Conservation (phyloP, 2,797 vertebrate genomes). For the Echeneis naucrates region DNA sequence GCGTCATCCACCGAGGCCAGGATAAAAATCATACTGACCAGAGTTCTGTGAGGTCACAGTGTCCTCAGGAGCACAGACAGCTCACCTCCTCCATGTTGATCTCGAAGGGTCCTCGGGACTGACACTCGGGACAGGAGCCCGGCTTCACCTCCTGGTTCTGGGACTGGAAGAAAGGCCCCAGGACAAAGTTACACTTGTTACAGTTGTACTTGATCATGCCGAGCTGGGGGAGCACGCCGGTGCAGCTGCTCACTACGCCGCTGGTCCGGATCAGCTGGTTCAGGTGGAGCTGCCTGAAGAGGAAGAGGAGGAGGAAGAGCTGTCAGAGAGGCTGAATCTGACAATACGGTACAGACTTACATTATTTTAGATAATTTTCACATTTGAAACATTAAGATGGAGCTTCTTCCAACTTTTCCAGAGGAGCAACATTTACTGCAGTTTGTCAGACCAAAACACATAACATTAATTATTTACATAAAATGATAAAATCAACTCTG, state of each 20-base stretch:
- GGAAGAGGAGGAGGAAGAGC: neutral
- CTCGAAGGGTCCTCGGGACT: slow-evolving; percentile 95
- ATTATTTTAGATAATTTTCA: too few species aligned
- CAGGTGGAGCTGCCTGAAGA: slow-evolving; percentile 92
- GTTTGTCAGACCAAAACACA: too few species aligned
- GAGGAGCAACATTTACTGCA: too few species aligned
- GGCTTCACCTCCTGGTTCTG: slow-evolving; percentile 99
- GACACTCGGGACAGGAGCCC: slow-evolving; percentile 98
- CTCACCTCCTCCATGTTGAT: slow-evolving; percentile 99
- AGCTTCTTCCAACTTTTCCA: too few species aligned
- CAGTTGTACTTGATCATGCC: slow-evolving; percentile 99
- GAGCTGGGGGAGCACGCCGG: slow-evolving; percentile 95
- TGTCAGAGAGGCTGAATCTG: too few species aligned
- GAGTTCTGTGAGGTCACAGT: neutral
- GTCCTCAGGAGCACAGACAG: neutral
- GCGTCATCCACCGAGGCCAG: neutral
- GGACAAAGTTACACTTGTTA: slow-evolving; percentile 94
- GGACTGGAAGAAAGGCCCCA: slow-evolving; percentile 96
- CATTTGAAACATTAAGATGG: too few species aligned
- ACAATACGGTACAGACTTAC: too few species aligned
- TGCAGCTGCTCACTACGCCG: slow-evolving; percentile 96
- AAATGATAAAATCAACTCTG: too few species aligned
- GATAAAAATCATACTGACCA: too few species aligned
- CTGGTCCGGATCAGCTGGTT: slow-evolving; percentile 98
- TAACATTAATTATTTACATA: too few species aligned